phyloP scores from a whole-genome alignment of 2,113 vertebrate genomes.

The Pycnonotus jocosus region DNA sequence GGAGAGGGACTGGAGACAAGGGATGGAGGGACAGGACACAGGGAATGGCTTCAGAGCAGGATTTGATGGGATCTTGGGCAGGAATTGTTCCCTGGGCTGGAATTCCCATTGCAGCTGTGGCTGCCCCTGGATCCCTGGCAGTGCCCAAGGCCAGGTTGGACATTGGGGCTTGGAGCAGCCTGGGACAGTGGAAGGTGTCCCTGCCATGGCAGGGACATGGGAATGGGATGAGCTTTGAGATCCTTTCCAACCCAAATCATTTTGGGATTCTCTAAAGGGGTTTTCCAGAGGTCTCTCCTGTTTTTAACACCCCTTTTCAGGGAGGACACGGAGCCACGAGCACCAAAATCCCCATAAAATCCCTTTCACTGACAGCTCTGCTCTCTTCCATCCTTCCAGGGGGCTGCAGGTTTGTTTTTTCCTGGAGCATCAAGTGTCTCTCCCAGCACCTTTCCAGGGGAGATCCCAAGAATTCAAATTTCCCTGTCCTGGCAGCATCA shows the following conservation, averaged over 20 bases:
- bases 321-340: neutral
- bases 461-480: neutral
- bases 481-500: neutral
- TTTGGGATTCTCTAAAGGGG: neutral
- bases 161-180: neutral
- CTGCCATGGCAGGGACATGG: neutral
- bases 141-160: neutral
- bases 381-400: neutral
- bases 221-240: rapidly evolving
- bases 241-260: neutral
- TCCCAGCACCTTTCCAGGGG: conserved; percentile 1
- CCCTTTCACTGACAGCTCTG: neutral
- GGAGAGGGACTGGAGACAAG: neutral
- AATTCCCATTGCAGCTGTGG: neutral
- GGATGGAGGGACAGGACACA: rapidly evolving
- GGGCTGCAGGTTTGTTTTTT: neutral
- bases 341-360: neutral
- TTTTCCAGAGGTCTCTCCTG: neutral
- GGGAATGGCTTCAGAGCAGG: neutral
- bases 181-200: neutral
- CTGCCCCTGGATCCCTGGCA: neutral
- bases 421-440: neutral
- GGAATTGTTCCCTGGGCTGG: neutral
- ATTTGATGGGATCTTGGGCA: neutral
- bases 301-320: neutral